Evolutionary conservation across 2,888 invertebrate species (phyloP).

Genomic region (Rotaria socialis): DNA sequence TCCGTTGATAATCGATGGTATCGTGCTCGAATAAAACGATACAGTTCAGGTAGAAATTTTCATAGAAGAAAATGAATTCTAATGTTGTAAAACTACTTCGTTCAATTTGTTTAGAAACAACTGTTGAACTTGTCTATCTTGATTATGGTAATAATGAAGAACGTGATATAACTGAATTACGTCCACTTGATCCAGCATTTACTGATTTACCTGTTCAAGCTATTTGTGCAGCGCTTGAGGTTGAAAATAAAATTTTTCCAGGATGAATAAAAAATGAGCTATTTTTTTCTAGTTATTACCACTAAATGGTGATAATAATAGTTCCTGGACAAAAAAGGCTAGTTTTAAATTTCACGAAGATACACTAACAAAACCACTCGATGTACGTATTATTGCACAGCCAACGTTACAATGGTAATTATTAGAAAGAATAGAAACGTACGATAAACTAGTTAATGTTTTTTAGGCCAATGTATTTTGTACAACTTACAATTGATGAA

Average conservation of each 20-base stretch:
- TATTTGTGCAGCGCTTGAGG: conserved; percentile 3
- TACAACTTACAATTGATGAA: conserved; percentile 11
- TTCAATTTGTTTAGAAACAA: background rate
- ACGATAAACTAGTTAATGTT: background rate
- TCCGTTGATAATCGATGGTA: conserved; percentile 27
- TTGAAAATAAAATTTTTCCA: background rate
- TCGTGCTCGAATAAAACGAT: conserved; percentile 29
- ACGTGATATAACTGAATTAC: background rate
- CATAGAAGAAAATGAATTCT: too few relatives aligned
- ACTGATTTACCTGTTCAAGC: background rate
- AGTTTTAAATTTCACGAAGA: conserved; percentile 8
- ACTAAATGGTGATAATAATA: background rate
- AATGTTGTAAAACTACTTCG: too few relatives aligned
- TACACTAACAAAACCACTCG: conserved; percentile 17
- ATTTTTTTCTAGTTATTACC: background rate
- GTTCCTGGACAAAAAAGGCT: conserved; percentile 1
- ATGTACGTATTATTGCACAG: conserved; percentile 1
- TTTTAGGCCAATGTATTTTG: conserved; percentile 28
- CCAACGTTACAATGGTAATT: conserved; percentile 2
- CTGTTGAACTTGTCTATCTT: conserved; percentile 13
- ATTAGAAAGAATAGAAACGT: background rate
- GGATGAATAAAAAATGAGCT: background rate
- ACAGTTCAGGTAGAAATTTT: background rate
- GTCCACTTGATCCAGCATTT: conserved; percentile 12
- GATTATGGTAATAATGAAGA: conserved; percentile 36